Base-by-base conservation (phyloP, 2,888 invertebrate genomes). In the Epinotia demarniana region DNA sequence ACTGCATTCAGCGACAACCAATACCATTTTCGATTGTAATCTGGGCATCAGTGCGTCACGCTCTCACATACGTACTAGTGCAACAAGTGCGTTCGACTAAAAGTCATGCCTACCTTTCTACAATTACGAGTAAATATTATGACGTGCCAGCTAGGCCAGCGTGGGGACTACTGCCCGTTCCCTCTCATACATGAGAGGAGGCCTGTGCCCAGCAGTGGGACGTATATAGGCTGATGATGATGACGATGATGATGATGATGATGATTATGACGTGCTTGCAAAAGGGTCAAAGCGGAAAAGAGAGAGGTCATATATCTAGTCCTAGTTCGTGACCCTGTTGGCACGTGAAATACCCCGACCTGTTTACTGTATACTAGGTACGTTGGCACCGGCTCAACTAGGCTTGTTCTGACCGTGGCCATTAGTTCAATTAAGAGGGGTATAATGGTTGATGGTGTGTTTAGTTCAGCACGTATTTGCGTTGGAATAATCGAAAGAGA, bases 381-480 rank as follows among this genome's bases (percentile, higher is more conserved):
- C 23, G 18, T 58, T 69, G 68, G 68, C 68, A 69, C 43, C 68
- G 46, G 43, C 11, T 69, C 68, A 69, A 46, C 68, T 58, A 46
- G 68, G n/a, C 58, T 69, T 69, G n/a, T 60, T n/a, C 23, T 58
- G 18, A 19, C 61, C 39, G 39, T 27, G 16, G 16, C 33, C n/a
- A 16, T 60, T 60, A 27, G 60, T 33, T 61, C 60, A 33, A 9
- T 8, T 39, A 61, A 33, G 4, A 60, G 13, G 61, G 27, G 33
- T 27, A 27, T 33, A 33, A 8, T 27, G n/a, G 27, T 9, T 61
- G 60, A 27, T 57, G 57, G 12, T 57, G 19, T 53, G 13, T 46
- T 16, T 13, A 13, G 46, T 13, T 4, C 13, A 13, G 16, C 13
- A 49, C 16, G 46, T 13, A 33, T 13, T 13, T 49, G 12, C 2